These are phyloP conservation scores for Drosophila pachea DNA, from an alignment of 1,140 invertebrate species.

Conservation along the genomic window DNA sequence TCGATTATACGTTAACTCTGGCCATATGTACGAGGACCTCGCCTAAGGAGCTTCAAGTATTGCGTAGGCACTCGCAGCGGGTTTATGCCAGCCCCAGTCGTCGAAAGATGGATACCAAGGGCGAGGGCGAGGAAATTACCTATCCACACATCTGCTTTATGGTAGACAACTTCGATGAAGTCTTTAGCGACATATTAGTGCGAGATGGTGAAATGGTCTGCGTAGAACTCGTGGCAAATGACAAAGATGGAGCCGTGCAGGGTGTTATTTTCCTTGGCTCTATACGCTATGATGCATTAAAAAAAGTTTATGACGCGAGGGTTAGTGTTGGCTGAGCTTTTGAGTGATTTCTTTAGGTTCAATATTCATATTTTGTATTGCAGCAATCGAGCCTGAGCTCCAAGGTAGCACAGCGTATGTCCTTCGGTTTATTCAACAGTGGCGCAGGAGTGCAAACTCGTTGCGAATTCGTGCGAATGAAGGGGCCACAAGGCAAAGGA, in stretches of 20 bases:
- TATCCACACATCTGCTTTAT: slow-evolving; percentile 99
- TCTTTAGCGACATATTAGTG: slow-evolving; percentile 96
- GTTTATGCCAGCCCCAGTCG: slow-evolving; percentile 98
- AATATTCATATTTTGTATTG: slow-evolving; percentile 31
- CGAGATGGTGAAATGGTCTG: slow-evolving; percentile 99
- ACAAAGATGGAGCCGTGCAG: slow-evolving; percentile 89
- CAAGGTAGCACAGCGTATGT: slow-evolving; percentile 97
- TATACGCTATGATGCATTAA: slow-evolving; percentile 97
- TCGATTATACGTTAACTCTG: slow-evolving; percentile 97
- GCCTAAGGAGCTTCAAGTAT: slow-evolving; percentile 95
- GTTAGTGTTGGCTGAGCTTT: slow-evolving; percentile 81
- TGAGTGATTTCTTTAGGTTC: not conserved
- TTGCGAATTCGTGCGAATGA: slow-evolving; percentile 98
- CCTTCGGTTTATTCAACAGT: slow-evolving; percentile 92
- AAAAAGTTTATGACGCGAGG: slow-evolving; percentile 97
- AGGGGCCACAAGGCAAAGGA: slow-evolving; percentile 97
- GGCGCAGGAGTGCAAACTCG: slow-evolving; percentile 85
- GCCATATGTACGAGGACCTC: slow-evolving; percentile 98
- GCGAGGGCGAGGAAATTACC: slow-evolving; percentile 98
- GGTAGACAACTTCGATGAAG: slow-evolving; percentile 99
- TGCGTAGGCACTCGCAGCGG: slow-evolving; percentile 94
- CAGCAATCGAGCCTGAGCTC: slow-evolving; percentile 94
- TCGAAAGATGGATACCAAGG: slow-evolving; percentile 98
- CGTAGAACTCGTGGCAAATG: slow-evolving; percentile 96
- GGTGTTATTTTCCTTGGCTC: slow-evolving; percentile 98